These are phyloP conservation scores for Gisinianus flammeolus DNA, from an alignment of 2,888 invertebrate genomes.

Conservation along the genomic window DNA sequence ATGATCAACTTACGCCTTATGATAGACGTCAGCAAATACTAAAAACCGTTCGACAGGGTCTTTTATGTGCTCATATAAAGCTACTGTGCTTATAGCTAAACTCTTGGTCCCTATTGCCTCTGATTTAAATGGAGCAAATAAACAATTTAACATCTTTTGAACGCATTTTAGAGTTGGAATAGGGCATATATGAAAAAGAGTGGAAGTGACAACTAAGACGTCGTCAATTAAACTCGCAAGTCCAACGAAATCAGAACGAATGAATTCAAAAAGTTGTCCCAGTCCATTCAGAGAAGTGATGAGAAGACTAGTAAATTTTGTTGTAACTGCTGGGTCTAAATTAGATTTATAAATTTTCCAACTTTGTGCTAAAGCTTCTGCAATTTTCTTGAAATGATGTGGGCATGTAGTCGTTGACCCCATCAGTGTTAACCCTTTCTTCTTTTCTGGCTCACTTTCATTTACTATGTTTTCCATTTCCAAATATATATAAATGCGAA, in stretches of 20 bases:
- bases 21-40: slow-evolving; percentile 29
- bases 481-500: slow-evolving; percentile 24
- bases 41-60: slow-evolving; percentile 26
- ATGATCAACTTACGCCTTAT: slow-evolving; percentile 36
- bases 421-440: slow-evolving; percentile 46
- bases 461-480: too few relatives aligned
- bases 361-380: slow-evolving; percentile 49
- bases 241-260: slow-evolving; percentile 51
- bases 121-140: slow-evolving; percentile 10
- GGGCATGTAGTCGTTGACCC: slow-evolving; percentile 46
- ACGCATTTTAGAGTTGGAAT: slow-evolving; percentile 75
- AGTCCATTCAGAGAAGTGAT: slow-evolving; percentile 71
- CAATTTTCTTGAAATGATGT: slow-evolving; percentile 54
- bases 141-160: slow-evolving; percentile 68
- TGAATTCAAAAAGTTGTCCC: slow-evolving; percentile 66
- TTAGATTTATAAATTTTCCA: slow-evolving; percentile 63
- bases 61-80: background rate
- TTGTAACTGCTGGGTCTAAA: slow-evolving; percentile 76
- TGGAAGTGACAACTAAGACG: slow-evolving; percentile 75
- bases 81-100: too few relatives aligned
- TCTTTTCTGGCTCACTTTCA: slow-evolving; percentile 65
- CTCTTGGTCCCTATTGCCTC: background rate
- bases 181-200: slow-evolving; percentile 73
- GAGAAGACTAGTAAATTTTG: slow-evolving; percentile 74
- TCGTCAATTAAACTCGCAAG: slow-evolving; percentile 73